Conservation (phyloP, 2,113 vertebrate genomes). For the Nycticebus coucang region DNA sequence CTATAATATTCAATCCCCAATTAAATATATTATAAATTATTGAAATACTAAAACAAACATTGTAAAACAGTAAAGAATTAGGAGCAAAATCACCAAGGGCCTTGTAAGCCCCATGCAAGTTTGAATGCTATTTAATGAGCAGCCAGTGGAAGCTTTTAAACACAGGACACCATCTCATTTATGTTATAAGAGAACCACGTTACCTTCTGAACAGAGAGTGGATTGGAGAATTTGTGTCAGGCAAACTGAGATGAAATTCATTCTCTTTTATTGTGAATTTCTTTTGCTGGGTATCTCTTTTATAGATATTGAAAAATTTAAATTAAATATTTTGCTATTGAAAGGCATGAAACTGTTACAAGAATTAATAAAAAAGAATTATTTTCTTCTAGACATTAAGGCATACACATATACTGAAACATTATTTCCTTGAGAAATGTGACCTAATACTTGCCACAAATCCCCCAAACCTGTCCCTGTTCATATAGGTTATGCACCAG, state of each 20-base stretch:
- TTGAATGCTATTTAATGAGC: background rate
- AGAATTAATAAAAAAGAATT: slow-evolving; percentile 44
- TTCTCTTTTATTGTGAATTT: slow-evolving; percentile 18
- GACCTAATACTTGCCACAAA: slow-evolving; percentile 28
- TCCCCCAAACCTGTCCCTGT: background rate
- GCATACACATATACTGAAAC: background rate
- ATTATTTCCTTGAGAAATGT: slow-evolving; percentile 68
- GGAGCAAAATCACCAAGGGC: background rate
- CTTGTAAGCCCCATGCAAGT: background rate
- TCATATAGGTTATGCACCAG: slow-evolving; percentile 30
- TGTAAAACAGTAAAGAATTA: background rate
- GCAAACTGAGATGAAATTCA: slow-evolving; percentile 20
- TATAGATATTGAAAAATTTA: background rate
- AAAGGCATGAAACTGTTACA: slow-evolving; percentile 26
- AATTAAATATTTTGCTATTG: slow-evolving; percentile 43
- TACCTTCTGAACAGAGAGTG: background rate
- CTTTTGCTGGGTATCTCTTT: slow-evolving; percentile 27
- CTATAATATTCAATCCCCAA: too few relatives aligned
- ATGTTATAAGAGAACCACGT: background rate
- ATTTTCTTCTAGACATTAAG: slow-evolving; percentile 52
- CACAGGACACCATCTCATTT: background rate
- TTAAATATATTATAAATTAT: too few relatives aligned
- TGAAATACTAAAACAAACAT: too few relatives aligned
- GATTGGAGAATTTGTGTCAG: slow-evolving; percentile 15
- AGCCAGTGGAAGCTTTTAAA: background rate